Conservation (phyloP, 2,113 vertebrate species). For the Aleadryas rufinucha region DNA sequence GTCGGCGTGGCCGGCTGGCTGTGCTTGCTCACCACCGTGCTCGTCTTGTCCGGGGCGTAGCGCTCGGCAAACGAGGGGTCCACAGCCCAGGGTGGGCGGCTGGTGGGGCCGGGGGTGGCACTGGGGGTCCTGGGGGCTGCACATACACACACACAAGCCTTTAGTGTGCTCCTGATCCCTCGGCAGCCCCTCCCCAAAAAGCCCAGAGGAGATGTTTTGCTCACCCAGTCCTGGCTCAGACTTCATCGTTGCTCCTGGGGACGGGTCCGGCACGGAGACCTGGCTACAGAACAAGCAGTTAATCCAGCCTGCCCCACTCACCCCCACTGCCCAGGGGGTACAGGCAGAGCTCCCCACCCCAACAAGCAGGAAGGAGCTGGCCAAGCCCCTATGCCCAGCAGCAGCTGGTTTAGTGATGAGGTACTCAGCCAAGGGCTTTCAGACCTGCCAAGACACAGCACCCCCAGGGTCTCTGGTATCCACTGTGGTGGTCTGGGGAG, state of each 20-base stretch:
- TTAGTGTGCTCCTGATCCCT: not conserved
- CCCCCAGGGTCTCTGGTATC: not conserved
- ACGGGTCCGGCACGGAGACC: constrained; percentile 31
- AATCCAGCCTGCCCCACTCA: not conserved
- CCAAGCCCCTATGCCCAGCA: not conserved
- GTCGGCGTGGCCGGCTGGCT: constrained; percentile 89
- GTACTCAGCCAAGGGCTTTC: not conserved
- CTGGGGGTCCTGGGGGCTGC: constrained; percentile 61
- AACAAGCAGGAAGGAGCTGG: not conserved
- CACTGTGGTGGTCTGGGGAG: not conserved
- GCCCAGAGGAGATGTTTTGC: not conserved
- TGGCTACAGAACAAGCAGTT: constrained; percentile 65
- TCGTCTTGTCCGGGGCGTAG: constrained; percentile 92
- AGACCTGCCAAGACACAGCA: not conserved
- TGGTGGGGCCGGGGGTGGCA: constrained; percentile 65
- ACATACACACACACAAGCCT: not conserved
- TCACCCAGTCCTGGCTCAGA: constrained; percentile 55
- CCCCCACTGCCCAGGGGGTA: not conserved
- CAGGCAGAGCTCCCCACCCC: not conserved
- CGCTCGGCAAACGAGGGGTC: constrained; percentile 90
- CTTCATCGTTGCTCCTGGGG: constrained; percentile 37
- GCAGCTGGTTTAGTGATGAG: not conserved
- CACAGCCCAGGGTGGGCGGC: constrained; percentile 92
- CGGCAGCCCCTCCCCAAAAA: fast-evolving
- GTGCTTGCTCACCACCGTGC: constrained; percentile 92